These are phyloP conservation scores for Balanococcus diminutus DNA, from an alignment of 2,888 invertebrate genomes.

Conservation along the genomic window DNA sequence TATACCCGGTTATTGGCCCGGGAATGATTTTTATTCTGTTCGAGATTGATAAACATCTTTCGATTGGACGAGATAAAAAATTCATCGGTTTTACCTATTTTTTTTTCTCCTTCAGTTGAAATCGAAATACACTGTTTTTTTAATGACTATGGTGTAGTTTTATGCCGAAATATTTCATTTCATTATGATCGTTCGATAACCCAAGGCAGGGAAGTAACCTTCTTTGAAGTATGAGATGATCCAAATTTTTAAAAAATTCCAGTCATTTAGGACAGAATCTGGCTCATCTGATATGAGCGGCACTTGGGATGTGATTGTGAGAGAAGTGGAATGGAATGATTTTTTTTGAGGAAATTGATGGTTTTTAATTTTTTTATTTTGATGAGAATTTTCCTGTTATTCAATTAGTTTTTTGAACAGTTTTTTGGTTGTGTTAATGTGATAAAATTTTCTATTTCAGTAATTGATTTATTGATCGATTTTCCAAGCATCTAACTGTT, in stretches of 20 bases:
- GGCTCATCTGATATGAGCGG: too few species aligned
- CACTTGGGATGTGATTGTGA: too few species aligned
- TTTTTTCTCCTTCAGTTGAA: not conserved
- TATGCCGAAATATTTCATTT: not conserved
- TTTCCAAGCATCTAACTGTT: too few species aligned
- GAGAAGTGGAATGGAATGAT: too few species aligned
- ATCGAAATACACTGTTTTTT: not conserved
- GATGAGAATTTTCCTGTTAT: too few species aligned
- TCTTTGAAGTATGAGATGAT: not conserved
- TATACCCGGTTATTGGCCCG: not conserved
- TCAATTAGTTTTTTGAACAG: too few species aligned
- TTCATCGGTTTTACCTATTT: not conserved
- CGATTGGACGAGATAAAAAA: not conserved
- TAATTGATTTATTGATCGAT: too few species aligned
- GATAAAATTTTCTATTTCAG: too few species aligned
- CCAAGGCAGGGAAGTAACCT: not conserved
- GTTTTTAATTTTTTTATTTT: too few species aligned
- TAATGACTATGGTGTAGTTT: not conserved
- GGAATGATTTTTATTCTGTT: constrained; percentile 1
- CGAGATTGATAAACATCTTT: not conserved
- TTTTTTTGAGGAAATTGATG: too few species aligned
- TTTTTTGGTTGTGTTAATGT: too few species aligned
- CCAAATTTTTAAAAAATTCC: not conserved
- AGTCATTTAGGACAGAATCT: too few species aligned
- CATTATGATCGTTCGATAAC: not conserved